Evolutionary conservation across 2,888 invertebrate species (phyloP), one percentile per base, ranked within the genome.

Genomic region (Blastobasis lacticolella): DNA sequence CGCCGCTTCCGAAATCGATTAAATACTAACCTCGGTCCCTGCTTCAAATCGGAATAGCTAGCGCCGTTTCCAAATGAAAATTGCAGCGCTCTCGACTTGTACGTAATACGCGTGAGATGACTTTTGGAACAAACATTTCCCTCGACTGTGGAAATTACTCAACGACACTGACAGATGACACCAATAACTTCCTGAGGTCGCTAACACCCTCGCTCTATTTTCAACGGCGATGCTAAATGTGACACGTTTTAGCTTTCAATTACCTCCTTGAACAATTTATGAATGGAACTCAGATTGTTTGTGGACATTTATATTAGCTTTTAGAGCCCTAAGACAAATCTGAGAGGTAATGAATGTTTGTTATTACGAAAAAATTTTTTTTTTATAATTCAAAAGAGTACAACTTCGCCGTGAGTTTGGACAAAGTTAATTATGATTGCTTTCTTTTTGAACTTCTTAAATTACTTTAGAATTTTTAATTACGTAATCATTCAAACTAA

Each of bases 141-240:
- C 73, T 62, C 67, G 64, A 70, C 71, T 71, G 71, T 76, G 78
- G 73, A 81, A 81, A 82, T 84, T 80, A 80, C 78, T 71, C 71
- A 76, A 75, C 71, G 81, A 78, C 83, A 74, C 71, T 82, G 84
- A 85, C 78, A 78, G 75, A 85, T 84, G 78, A 76, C 71, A 71
- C 76, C 80, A 80, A 82, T 82, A 81, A 81, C 73, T 81, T 73
- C 70, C 70, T 62, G 62, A 69, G 68, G 71, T 71, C 72, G 67
- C 71, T 71, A 71, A 74, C 71, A 70, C 70, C 64, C 64, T 66
- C 60, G 62, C 66, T 70, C 64, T 73, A 67, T 75, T 71, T 67
- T 68, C 66, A 65, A 69, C 69, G 63, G 59, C 66, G 66, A 73
- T 68, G 68, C 65, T 67, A 64, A 64, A 66, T 65, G 66, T 59